Conservation (phyloP, 2,888 invertebrate genomes). For the Cheilosia vernalis region DNA sequence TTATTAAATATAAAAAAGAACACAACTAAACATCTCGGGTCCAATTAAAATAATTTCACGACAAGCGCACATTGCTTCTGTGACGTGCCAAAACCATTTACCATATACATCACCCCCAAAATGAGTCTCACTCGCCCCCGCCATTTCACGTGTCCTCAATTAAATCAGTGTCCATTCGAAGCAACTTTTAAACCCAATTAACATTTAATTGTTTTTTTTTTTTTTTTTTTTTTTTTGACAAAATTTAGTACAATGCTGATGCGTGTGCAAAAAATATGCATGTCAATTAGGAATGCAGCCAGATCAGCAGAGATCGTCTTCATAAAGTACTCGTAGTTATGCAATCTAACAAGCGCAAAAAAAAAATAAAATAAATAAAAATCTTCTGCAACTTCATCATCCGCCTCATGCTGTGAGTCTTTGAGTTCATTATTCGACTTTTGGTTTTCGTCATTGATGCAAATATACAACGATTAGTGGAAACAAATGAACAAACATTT, state of each 20-base stretch:
- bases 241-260: conserved; percentile 25
- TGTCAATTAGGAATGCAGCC: conserved; percentile 54
- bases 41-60: conserved; percentile 66
- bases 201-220: conserved; percentile 56
- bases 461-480: conserved; percentile 32
- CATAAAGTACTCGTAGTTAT: conserved; percentile 33
- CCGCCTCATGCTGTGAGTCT: conserved; percentile 36
- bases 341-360: conserved; percentile 18
- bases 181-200: conserved; percentile 63
- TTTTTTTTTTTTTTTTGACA: conserved; percentile 18
- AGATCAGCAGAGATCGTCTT: conserved; percentile 20
- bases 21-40: conserved; percentile 40
- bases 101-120: conserved; percentile 66
- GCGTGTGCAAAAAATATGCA: conserved; percentile 16
- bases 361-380: neutral
- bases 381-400: conserved; percentile 33
- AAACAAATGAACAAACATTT: neutral
- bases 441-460: conserved; percentile 7
- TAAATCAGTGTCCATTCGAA: neutral
- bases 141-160: neutral
- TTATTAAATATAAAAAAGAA: conserved; percentile 15
- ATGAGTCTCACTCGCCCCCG: conserved; percentile 3
- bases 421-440: conserved; percentile 22
- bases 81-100: conserved; percentile 59
- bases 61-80: neutral